Conservation (phyloP, 2,888 invertebrate genomes). For the Caenorhabditis virilis region DNA sequence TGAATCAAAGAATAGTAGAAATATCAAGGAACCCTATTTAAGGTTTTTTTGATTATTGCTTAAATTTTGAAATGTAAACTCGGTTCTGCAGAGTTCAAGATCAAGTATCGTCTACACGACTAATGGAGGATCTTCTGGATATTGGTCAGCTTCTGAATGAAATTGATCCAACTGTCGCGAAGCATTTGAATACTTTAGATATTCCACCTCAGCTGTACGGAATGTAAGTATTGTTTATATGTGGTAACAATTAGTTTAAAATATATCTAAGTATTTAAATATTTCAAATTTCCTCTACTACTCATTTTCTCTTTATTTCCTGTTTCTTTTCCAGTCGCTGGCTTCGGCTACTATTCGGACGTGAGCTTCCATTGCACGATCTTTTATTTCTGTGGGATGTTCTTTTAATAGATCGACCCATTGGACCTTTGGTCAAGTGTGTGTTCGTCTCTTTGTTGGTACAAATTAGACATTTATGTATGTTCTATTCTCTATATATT, state of each 20-base stretch:
- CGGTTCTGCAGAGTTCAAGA: conserved; percentile 35
- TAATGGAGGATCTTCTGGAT: conserved; percentile 53
- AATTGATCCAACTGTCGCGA: conserved; percentile 75
- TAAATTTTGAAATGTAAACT: background rate
- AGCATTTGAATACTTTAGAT: conserved; percentile 77
- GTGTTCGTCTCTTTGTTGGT: conserved; percentile 81
- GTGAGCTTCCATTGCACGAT: conserved; percentile 82
- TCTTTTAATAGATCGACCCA: conserved; percentile 77
- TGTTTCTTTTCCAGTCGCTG: conserved; percentile 76
- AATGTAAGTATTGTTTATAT: conserved; percentile 74
- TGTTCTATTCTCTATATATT: conserved; percentile 69
- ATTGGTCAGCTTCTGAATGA: conserved; percentile 75
- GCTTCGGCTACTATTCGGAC: conserved; percentile 82
- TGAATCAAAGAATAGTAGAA: background rate
- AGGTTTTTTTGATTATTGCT: background rate
- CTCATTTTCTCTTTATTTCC: no score
- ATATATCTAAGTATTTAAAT: no score
- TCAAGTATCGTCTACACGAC: conserved; percentile 33
- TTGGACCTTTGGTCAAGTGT: conserved; percentile 75
- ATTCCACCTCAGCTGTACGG: conserved; percentile 85
- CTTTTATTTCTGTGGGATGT: conserved; percentile 83
- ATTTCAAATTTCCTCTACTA: no score
- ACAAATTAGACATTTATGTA: conserved; percentile 77
- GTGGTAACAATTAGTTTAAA: no score
- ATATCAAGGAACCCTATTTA: conserved; percentile 21